Evolutionary conservation across 2,113 vertebrate genomes (phyloP), one percentile per base, ranked within the genome.

Genomic region (Rhea pennata): DNA sequence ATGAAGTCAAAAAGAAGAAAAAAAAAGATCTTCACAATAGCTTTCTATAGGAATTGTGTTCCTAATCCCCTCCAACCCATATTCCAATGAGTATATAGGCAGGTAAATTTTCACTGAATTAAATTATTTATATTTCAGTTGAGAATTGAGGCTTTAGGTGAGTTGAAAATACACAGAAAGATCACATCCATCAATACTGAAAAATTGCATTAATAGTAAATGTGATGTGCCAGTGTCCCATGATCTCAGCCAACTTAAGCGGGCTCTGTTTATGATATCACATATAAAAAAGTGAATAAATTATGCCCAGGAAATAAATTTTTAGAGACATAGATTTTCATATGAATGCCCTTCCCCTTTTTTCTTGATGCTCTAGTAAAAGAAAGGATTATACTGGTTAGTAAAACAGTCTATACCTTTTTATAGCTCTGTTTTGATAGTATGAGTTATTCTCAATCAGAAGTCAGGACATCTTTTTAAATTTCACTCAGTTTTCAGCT

Each of bases 221-320:
- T 62, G 4, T n/a, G 16, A 39, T 86, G 31, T 21, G 10, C 2
- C 90, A 75, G 23, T 4, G 54, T 15, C 16, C 40, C 23, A 29
- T 29, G 6, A 2, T 71, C 13, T 70, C 66, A 39, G 14, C 4
- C 6, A 14, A 36, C 20, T 77, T 87, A 90, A 77, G 6, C 33
- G 74, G 4, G 5, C 16, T 70, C 0, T 0, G 15, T 65, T 76
- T 73, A 16, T 53, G 59, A 77, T 53, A 20, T 0, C 56, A 19
- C 21, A 46, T 27, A 81, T 21, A 54, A 69, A 72, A 10, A 4
- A 3, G 15, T 1, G 4, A 46, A 79, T 66, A 0, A 0, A 5
- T 33, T 29, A 9, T 61, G 4, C 7, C 6, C 2, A 79, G 58
- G 73, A 6, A 40, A 40, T 33, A 13, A 9, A 21, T 11, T 5